Evolutionary conservation across 2,113 vertebrate species (phyloP).

Genomic region (Lagenorhynchus albirostris): DNA sequence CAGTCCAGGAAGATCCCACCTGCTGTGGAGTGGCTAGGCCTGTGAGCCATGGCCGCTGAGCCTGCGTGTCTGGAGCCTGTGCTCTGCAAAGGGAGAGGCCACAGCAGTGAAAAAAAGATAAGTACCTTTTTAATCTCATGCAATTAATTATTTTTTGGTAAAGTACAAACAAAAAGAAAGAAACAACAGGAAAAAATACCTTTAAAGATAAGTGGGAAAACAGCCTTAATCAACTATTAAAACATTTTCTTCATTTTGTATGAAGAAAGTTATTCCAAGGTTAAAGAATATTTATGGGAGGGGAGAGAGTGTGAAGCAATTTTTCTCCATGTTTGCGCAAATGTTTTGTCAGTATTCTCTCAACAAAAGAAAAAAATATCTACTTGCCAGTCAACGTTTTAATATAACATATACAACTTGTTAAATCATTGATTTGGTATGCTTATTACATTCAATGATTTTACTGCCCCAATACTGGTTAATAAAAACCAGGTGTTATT

Average conservation of each 20-base stretch:
- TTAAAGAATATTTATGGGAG: background rate
- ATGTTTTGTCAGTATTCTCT: background rate
- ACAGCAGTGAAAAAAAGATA: background rate
- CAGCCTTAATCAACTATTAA: slow-evolving; percentile 10
- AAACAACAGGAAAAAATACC: background rate
- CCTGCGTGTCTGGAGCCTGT: no score
- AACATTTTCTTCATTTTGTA: background rate
- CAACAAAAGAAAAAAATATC: background rate
- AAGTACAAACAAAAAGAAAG: background rate
- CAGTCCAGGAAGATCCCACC: no score
- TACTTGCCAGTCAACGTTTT: background rate
- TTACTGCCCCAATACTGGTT: background rate
- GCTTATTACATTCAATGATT: background rate
- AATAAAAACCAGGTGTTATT: background rate
- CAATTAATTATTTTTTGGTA: background rate
- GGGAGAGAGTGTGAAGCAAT: background rate
- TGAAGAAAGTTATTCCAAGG: slow-evolving; percentile 7
- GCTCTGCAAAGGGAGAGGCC: no score
- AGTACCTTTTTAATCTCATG: background rate
- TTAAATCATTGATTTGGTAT: background rate
- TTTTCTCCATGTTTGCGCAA: background rate
- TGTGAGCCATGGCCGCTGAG: no score
- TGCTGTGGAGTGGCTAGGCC: no score
- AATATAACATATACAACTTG: background rate
- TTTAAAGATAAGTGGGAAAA: background rate